phyloP scores from a whole-genome alignment of 23 tunicate species.

The Aplidium turbinatum region DNA sequence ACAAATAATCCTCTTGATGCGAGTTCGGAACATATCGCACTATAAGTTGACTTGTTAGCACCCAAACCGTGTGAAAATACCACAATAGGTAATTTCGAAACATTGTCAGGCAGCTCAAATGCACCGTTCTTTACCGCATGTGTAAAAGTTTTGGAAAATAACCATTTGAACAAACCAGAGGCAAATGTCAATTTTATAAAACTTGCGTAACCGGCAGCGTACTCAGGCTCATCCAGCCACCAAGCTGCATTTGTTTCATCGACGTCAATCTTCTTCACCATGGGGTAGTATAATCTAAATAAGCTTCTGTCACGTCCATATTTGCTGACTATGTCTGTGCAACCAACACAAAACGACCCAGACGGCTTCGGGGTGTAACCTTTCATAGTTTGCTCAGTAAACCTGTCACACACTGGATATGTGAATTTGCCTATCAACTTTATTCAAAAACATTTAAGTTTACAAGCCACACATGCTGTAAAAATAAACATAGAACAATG shows the following conservation, averaged over 20 bases:
- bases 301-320: constrained; percentile 48
- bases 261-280: constrained; percentile 7
- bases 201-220: constrained; percentile 45
- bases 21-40: constrained; percentile 49
- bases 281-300: constrained; percentile 66
- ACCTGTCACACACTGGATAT: too few species aligned
- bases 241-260: constrained; percentile 11
- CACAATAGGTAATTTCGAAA: constrained; percentile 50
- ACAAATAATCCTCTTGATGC: constrained; percentile 80
- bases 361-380: constrained; percentile 35
- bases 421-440: too few species aligned
- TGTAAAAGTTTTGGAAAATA: constrained; percentile 10
- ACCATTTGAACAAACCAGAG: constrained; percentile 35
- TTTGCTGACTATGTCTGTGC: constrained; percentile 60
- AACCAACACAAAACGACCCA: constrained; percentile 56
- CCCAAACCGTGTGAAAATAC: constrained; percentile 76
- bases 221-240: constrained; percentile 45
- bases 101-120: constrained; percentile 25
- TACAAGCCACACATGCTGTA: too few species aligned
- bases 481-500: too few species aligned
- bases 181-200: constrained; percentile 31
- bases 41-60: constrained; percentile 41
- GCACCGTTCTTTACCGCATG: constrained; percentile 50
- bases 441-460: too few species aligned
- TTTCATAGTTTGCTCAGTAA: constrained; percentile 6